phyloP scores from a whole-genome alignment of 1,140 invertebrate genomes.

The Pogonus chalceus region DNA sequence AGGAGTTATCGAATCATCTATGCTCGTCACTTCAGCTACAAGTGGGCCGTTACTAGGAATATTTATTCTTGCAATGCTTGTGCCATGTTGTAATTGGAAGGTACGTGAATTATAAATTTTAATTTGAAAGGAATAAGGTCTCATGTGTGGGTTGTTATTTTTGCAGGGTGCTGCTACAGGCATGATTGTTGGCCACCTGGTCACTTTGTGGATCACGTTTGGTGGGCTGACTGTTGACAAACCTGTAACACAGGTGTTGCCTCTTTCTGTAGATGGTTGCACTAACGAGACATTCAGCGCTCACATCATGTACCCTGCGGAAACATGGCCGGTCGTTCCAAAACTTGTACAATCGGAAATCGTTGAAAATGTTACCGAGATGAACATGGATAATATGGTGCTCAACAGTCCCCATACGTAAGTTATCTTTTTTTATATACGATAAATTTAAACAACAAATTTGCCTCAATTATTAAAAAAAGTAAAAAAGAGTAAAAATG shows the following conservation, averaged over 20 bases:
- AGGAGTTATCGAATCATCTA: constrained; percentile 66
- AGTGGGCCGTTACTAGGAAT: constrained; percentile 58
- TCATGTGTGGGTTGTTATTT: constrained; percentile 12
- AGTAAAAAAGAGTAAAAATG: too few relatives aligned
- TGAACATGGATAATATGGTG: not conserved
- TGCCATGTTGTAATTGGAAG: constrained; percentile 66
- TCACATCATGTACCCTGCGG: constrained; percentile 37
- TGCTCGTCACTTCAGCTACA: constrained; percentile 63
- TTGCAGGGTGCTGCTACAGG: constrained; percentile 51
- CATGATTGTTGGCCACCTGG: constrained; percentile 53
- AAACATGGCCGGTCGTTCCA: constrained; percentile 21
- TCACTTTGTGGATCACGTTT: constrained; percentile 55
- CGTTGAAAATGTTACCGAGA: not conserved
- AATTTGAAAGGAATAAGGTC: constrained; percentile 4
- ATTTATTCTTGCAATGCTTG: constrained; percentile 59
- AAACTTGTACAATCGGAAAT: constrained; percentile 15
- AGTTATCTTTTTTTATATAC: constrained; percentile 14
- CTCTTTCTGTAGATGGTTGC: constrained; percentile 50
- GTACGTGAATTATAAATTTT: constrained; percentile 23
- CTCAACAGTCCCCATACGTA: constrained; percentile 19
- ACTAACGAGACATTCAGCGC: constrained; percentile 53
- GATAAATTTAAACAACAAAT: too few relatives aligned
- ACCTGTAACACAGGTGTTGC: constrained; percentile 36
- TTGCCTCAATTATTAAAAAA: too few relatives aligned
- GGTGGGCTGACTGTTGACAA: constrained; percentile 46